Base-by-base conservation (phyloP, 2,113 vertebrate species). In the Sebastes fasciatus region DNA sequence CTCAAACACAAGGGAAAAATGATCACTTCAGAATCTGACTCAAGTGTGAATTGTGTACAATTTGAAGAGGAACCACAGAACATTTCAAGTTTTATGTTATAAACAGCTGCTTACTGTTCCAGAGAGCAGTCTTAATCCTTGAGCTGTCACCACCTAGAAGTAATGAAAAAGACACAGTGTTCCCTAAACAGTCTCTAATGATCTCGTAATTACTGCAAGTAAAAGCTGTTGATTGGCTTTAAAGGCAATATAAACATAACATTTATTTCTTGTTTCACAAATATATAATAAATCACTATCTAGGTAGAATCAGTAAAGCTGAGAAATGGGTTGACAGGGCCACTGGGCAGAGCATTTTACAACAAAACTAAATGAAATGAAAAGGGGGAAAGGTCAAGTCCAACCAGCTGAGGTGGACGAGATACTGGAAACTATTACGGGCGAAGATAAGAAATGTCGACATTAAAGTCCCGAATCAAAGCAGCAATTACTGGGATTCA, bases 121-220 rank as follows among this genome's bases (percentile, higher is more conserved):
- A 88, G 94, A 90, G 88, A 95, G 87, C 49, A 93, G 94, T 90
- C 95, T 93, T 72, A 96, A 88, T 80, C 95, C 96, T 34, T 95
- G 95, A 80, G 95, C 92, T 74, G 94, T 95, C 94, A 96, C 92
- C 79, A 95, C 93, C 95, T 96, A 67, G 23, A 91, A 88, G 57
- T 45, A 80, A 88, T 61, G 40, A 89, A 80, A 87, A 70, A 89
- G 48, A 84, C 74, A 69, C 73, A 61, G 46, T 62, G 71, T 82
- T 85, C n/a, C 74, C 64, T 86, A 49, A 80, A 82, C 23, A 79
- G 14, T 81, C 12, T 64, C 23, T 1, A 69, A n/a, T 60, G 9
- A 70, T 73, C 13, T 49, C 1, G 4, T 62, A 81, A 70, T 73
- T 70, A 68, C 26, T 52, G 40, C 8, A 43, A 83, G 43, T 72